Conservation (phyloP, 2,113 vertebrate genomes). For the Cyprinodon brontotheroides region DNA sequence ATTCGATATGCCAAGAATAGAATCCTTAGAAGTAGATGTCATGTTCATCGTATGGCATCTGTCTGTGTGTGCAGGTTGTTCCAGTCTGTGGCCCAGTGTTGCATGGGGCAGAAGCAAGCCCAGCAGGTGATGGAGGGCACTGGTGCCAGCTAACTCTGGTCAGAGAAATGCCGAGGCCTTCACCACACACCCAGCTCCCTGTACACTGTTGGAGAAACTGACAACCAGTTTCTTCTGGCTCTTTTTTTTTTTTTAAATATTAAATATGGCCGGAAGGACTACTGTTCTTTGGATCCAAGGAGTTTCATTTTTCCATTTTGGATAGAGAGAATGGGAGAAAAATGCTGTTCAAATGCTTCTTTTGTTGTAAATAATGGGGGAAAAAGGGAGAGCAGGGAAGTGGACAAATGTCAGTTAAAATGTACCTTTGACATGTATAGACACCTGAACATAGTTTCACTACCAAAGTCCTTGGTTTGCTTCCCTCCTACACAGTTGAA, state of each 20-base stretch:
- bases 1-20: not conserved
- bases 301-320: conserved; percentile 48
- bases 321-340: conserved; percentile 72
- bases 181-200: conserved; percentile 62
- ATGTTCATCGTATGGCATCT: not conserved
- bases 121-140: conserved; percentile 99
- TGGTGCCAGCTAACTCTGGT: conserved; percentile 89
- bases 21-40: not conserved
- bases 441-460: conserved; percentile 65
- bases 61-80: conserved; percentile 84
- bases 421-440: conserved; percentile 68
- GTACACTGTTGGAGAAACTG: conserved; percentile 77
- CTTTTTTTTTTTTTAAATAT: not conserved
- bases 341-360: conserved; percentile 95
- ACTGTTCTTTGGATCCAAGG: conserved; percentile 66
- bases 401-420: conserved; percentile 77
- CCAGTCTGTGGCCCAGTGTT: conserved; percentile 99
- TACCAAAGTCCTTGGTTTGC: conserved; percentile 74
- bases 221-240: conserved; percentile 52
- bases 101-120: conserved; percentile 99
- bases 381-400: conserved; percentile 83
- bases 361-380: conserved; percentile 91
- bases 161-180: conserved; percentile 68
- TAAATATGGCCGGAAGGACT: conserved; percentile 68
- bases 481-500: conserved; percentile 69